Base-by-base conservation (phyloP, 2,888 invertebrate species). In the Deilephila porcellus region DNA sequence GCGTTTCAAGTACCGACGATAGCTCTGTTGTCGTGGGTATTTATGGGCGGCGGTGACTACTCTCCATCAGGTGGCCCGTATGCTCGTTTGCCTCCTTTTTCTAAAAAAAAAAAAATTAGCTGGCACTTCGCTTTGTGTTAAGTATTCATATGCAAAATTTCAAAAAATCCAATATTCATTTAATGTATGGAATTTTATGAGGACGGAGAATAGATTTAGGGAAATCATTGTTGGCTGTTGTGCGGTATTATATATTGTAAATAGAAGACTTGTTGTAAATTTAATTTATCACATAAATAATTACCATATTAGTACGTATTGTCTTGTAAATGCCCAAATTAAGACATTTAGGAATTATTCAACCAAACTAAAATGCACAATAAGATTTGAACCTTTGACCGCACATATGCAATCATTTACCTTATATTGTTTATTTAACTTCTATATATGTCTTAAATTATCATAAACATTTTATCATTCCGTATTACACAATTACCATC, bases 381-480 rank as follows among this genome's bases (percentile, higher is more conserved):
- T 8, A 29, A 11, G 20, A 17, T 45, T 67, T 52, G 52, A 25
- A 52, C 25, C 45, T 67, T 67, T 52, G 52, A 67, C 67, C 45
- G 20, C 52, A 67, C 25, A 25, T 67, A 45, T 17, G 52, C 25
- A 67, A 67, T 52, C 14, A 52, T 52, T 52, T 52, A 14, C 6
- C 67, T 25, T 17, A 45, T 67, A 67, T 67, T 25, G 67, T 52
- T 25, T 67, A 25, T 67, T 52, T 52, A 25, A 25, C 45, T 25
- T 52, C 67, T 52, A 67, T 52, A 67, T 67, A 25, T 52, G 67
- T 25, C 52, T 25, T 20, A 25, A 25, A 67, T 67, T 67, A 67
- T 67, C 67, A 67, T 67, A 67, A 67, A 67, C 67, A 52, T 67
- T 52, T 45, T 37, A 25, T 52, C 19, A 17, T 67, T 14, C 63